Base-by-base conservation (phyloP, 1,140 invertebrate genomes). In the Hyles euphorbiae region DNA sequence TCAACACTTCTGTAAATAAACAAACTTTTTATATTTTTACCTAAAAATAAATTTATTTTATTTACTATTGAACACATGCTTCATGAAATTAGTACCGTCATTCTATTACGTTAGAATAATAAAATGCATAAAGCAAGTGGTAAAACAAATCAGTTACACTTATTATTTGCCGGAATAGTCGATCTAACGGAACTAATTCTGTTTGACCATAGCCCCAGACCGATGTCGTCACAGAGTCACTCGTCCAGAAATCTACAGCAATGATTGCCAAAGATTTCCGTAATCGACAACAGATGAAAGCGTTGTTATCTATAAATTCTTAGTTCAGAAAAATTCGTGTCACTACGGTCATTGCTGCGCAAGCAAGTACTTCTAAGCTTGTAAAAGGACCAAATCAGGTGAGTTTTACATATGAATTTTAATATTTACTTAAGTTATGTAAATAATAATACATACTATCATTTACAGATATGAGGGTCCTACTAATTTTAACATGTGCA, bases 261-360 rank as follows among this genome's bases (percentile, higher is more conserved):
- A 82, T 67, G 70, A 83, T 88, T 88, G 80, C 83, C 63, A 83
- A 81, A 88, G 75, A 83, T 74, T 76, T 59, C 60, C 78, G 83
- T 78, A 87, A 87, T 76, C 76, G 74, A 63, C 67, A 57, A 65
- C 67, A 75, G 80, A 82, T 80, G 79, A 88, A 86, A 88, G 80
- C 72, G 70, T 60, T 70, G 61, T 78, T 79, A 80, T 88, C 80
- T 88, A 88, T 88, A 88, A 88, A 88, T 83, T 78, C 76, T 71
- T 74, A 70, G 65, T 63, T 66, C 78, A 67, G 70, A 72, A 76
- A 74, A 64, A 61, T 58, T 80, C 78, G 75, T 73, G 74, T 70
- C 85, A 88, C 74, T 80, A 57, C 75, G 58, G 61, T 58, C 62
- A 58, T 63, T 67, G 68, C 68, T 67, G 60, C 70, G 56, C 55